These are phyloP conservation scores for Pterocles orientalis DNA, from an alignment of 2,113 vertebrate genomes.

Conservation along the genomic window DNA sequence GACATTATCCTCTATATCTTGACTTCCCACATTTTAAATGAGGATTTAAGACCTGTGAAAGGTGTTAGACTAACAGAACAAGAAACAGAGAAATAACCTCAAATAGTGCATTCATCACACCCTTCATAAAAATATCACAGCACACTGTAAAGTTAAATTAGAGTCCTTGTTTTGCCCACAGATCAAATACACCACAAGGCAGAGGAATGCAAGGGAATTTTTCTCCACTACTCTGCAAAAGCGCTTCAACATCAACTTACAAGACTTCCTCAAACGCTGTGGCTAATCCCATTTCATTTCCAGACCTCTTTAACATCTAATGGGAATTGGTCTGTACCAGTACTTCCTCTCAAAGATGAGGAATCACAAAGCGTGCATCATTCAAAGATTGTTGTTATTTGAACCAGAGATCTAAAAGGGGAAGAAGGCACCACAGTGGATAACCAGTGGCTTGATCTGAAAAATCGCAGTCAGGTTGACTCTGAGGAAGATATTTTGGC, in stretches of 20 bases:
- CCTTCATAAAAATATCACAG: conserved; percentile 47
- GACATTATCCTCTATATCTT: not conserved
- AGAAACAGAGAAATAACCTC: not conserved
- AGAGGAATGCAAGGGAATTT: conserved; percentile 42
- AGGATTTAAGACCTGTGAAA: conserved; percentile 7
- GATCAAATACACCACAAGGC: conserved; percentile 46
- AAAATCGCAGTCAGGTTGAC: not conserved
- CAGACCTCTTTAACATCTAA: not conserved
- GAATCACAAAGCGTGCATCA: not conserved
- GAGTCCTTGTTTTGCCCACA: conserved; percentile 19
- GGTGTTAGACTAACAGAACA: conserved; percentile 10
- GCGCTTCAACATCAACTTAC: not conserved
- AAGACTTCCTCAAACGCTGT: conserved; percentile 40
- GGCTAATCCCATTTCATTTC: not conserved
- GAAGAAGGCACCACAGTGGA: not conserved
- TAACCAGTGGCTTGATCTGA: not conserved
- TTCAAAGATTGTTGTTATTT: not conserved
- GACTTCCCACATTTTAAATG: not conserved
- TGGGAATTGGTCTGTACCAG: not conserved
- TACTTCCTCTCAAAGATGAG: not conserved
- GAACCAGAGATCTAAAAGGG: not conserved
- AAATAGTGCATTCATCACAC: not conserved
- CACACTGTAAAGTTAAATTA: conserved; percentile 43
- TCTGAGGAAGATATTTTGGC: not conserved
- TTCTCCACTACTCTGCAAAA: not conserved